These are phyloP conservation scores for Ectropis crepuscularia DNA, from an alignment of 2,888 invertebrate species.

Conservation along the genomic window DNA sequence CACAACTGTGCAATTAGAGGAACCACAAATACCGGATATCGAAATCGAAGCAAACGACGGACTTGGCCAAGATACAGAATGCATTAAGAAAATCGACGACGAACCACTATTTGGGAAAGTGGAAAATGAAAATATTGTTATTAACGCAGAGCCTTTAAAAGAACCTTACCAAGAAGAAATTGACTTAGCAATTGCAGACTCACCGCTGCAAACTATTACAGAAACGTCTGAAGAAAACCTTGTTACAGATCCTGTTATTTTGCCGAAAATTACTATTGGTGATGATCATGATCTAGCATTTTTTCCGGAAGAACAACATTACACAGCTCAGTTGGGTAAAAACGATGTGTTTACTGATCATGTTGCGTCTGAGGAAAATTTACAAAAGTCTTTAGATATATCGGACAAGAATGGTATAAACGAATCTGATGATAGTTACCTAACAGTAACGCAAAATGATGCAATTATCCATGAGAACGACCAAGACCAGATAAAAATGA, in stretches of 20 bases:
- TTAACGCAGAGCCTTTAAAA: slow-evolving; percentile 10
- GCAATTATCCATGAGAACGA: not conserved
- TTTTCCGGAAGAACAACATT: not conserved
- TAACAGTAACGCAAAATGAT: not conserved
- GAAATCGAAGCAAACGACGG: slow-evolving; percentile 7
- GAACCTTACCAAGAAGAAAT: slow-evolving; percentile 13
- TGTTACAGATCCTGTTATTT: slow-evolving; percentile 24
- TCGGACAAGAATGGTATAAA: not conserved
- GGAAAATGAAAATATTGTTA: slow-evolving; percentile 5
- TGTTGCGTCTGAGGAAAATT: not conserved
- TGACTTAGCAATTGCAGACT: slow-evolving; percentile 8
- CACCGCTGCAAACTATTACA: slow-evolving; percentile 20
- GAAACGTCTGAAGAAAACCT: slow-evolving; percentile 40
- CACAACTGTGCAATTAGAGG: not conserved
- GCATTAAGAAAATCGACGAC: not conserved
- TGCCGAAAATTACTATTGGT: slow-evolving; percentile 22
- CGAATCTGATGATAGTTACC: not conserved
- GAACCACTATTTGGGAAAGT: slow-evolving; percentile 17
- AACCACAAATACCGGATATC: not conserved
- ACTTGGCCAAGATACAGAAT: not conserved
- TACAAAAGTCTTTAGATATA: not conserved
- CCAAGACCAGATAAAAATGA: not conserved
- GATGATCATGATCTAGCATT: slow-evolving; percentile 1
- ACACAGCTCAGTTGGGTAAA: not conserved
- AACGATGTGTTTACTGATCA: not conserved